Conservation (phyloP, 1,140 invertebrate species). For the Lucilia cuprina region DNA sequence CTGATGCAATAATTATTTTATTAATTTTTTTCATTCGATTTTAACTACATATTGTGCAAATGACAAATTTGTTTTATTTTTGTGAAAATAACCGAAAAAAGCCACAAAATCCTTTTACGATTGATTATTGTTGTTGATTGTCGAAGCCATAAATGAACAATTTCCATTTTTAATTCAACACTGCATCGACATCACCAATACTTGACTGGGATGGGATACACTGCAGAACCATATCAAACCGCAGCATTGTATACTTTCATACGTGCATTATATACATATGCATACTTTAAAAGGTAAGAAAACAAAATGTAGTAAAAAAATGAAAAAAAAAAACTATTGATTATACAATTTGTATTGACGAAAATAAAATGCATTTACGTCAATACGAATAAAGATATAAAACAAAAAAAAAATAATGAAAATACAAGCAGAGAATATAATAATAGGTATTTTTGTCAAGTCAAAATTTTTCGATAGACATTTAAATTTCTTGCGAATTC, state of each 20-base stretch:
- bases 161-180: not conserved
- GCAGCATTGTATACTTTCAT: too few relatives aligned
- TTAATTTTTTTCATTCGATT: not conserved
- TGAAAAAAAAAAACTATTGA: not conserved
- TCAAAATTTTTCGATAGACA: too few relatives aligned
- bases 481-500: too few relatives aligned
- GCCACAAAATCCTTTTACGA: not conserved
- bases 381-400: not conserved
- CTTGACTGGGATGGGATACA: not conserved
- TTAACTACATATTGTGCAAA: not conserved
- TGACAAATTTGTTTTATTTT: not conserved
- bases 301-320: not conserved
- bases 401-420: too few relatives aligned
- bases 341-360: conserved; percentile 12
- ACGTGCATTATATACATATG: too few relatives aligned
- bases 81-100: not conserved
- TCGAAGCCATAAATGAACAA: not conserved
- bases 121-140: not conserved
- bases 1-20: not conserved
- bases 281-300: not conserved
- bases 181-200: not conserved
- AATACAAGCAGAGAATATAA: too few relatives aligned
- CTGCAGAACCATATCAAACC: not conserved
- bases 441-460: too few relatives aligned
- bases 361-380: conserved; percentile 7